These are phyloP conservation scores for Dasyurus viverrinus DNA, from an alignment of 2,113 vertebrate genomes.

Conservation along the genomic window DNA sequence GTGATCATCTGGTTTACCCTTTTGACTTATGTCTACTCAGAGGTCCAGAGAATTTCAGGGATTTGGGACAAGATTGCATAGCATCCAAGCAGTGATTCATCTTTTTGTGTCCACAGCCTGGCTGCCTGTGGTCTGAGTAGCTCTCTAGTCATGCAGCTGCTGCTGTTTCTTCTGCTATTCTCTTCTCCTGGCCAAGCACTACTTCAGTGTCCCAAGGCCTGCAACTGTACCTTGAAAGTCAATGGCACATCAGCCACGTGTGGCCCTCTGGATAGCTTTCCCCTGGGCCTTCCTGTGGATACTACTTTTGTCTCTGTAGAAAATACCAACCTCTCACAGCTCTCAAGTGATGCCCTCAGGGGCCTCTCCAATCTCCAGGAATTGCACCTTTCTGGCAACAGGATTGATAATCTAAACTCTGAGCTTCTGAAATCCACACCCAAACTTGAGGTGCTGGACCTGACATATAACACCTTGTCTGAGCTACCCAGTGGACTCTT, in stretches of 20 bases:
- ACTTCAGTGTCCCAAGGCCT: conserved; percentile 73
- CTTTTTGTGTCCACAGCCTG: neutral
- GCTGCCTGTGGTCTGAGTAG: neutral
- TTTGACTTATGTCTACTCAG: neutral
- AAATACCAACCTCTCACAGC: conserved; percentile 85
- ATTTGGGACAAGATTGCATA: neutral
- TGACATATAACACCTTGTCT: conserved; percentile 85
- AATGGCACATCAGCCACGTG: conserved; percentile 81
- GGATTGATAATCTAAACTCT: conserved; percentile 79
- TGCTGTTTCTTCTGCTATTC: conserved; percentile 23
- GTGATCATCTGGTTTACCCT: neutral
- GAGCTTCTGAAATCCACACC: conserved; percentile 81
- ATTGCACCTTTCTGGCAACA: conserved; percentile 89
- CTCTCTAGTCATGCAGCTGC: neutral
- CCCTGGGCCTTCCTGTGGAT: conserved; percentile 76
- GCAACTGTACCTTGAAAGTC: conserved; percentile 77
- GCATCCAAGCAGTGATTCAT: neutral
- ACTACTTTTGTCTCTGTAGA: conserved; percentile 85
- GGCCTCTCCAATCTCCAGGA: conserved; percentile 80
- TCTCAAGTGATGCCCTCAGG: conserved; percentile 76
- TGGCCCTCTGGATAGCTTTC: conserved; percentile 79
- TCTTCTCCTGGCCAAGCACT: neutral
- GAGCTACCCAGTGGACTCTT: conserved; percentile 83
- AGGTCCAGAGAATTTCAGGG: neutral
- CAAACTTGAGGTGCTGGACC: conserved; percentile 85